Evolutionary conservation across 2,113 vertebrate species (phyloP).

Genomic region (Clinocottus analis): DNA sequence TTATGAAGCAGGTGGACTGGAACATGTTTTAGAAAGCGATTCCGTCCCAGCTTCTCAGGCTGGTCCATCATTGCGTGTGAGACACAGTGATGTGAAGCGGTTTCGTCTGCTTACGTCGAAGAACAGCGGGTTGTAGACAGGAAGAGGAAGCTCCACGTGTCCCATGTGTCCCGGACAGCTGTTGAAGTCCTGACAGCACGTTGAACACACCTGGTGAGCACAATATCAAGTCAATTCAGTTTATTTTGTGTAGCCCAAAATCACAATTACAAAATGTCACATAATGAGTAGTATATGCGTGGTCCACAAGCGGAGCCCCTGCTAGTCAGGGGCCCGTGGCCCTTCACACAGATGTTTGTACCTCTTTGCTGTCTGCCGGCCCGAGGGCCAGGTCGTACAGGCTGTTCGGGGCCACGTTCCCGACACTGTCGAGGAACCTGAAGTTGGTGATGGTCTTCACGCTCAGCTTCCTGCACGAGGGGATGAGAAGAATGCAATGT

Average conservation of each 20-base stretch:
- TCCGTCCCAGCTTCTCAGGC: too few relatives aligned
- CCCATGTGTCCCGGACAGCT: constrained; percentile 94
- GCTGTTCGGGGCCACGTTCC: constrained; percentile 89
- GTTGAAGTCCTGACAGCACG: constrained; percentile 93
- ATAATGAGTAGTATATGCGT: too few relatives aligned
- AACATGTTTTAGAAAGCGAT: background rate
- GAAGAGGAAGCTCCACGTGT: constrained; percentile 91
- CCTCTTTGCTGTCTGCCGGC: constrained; percentile 90
- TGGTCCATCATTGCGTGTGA: background rate
- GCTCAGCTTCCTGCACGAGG: constrained; percentile 88
- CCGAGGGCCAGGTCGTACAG: constrained; percentile 94
- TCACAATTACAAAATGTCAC: too few relatives aligned
- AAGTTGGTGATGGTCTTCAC: constrained; percentile 91
- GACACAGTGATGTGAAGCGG: background rate
- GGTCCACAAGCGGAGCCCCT: too few relatives aligned
- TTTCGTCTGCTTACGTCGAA: constrained; percentile 88
- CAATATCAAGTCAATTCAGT: too few relatives aligned
- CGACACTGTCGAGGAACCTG: constrained; percentile 88
- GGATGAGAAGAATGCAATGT: background rate
- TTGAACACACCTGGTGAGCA: constrained; percentile 85
- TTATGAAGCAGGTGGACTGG: background rate
- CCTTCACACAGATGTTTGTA: too few relatives aligned
- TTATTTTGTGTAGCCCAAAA: too few relatives aligned
- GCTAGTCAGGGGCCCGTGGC: too few relatives aligned
- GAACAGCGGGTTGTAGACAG: constrained; percentile 94